Percentiles rank a stretch among this genome's conserved stretches.
phyloP scores from a whole-genome alignment of 2,113 vertebrate species.

The Tachysurus fulvidraco region DNA sequence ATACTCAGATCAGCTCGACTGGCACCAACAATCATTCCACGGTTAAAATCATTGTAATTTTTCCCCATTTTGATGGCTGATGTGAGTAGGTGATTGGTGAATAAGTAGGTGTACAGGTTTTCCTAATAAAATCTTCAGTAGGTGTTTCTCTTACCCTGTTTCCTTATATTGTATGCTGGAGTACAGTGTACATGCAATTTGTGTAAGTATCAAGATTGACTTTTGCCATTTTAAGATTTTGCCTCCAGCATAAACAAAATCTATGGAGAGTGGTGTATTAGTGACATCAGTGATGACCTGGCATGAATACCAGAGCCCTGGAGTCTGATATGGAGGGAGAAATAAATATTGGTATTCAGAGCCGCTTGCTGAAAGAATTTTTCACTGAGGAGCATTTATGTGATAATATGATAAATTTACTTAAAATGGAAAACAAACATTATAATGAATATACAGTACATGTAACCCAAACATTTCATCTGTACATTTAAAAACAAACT shows the following conservation, averaged over 20 bases:
- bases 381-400: slow-evolving; percentile 3
- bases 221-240: not conserved
- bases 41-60: no score
- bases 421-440: not conserved
- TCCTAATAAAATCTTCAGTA: not conserved
- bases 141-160: not conserved
- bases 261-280: not conserved
- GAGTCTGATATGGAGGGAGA: slow-evolving; percentile 24
- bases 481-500: not conserved
- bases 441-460: not conserved
- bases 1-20: no score
- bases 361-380: slow-evolving; percentile 21
- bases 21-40: no score
- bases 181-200: not conserved
- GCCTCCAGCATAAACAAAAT: not conserved
- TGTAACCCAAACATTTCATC: not conserved
- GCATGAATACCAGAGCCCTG: slow-evolving; percentile 23
- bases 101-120: not conserved
- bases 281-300: slow-evolving; percentile 12
- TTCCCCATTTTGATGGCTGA: no score
- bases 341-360: slow-evolving; percentile 38
- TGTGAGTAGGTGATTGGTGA: not conserved
- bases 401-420: not conserved
- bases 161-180: not conserved
- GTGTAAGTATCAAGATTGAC: not conserved